Evolutionary conservation across 2,797 vertebrate genomes (phyloP).

Genomic region (Falco cherrug): DNA sequence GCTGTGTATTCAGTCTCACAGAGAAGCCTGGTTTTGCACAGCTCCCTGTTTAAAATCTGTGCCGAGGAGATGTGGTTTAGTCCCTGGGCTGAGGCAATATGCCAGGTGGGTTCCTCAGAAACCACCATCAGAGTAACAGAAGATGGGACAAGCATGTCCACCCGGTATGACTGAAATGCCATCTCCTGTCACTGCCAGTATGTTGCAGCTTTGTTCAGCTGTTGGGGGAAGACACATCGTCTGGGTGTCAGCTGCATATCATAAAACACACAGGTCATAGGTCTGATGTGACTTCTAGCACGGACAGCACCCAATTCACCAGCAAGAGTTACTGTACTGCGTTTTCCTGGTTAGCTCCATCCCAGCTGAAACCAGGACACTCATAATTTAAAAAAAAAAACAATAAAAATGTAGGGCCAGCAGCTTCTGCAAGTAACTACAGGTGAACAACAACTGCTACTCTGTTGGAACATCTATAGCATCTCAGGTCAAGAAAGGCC

Average conservation of each 20-base stretch:
- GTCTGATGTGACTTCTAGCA: neutral
- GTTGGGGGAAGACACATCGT: neutral
- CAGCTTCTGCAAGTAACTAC: neutral
- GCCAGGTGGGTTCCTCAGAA: neutral
- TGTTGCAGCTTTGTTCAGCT: neutral
- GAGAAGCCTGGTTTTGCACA: neutral
- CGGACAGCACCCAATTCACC: neutral
- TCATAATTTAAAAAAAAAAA: neutral
- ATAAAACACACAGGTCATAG: neutral
- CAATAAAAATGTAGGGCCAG: neutral
- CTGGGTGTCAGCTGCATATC: neutral
- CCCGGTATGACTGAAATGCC: conserved; percentile 24
- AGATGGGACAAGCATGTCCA: neutral
- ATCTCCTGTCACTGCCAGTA: conserved; percentile 7
- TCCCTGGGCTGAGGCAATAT: neutral
- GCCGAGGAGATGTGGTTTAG: neutral
- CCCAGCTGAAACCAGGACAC: no score
- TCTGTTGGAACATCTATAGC: neutral
- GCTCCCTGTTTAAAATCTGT: neutral
- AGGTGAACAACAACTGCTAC: neutral
- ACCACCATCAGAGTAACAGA: neutral
- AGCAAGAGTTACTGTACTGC: neutral
- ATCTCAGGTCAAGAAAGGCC: neutral
- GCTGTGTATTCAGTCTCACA: neutral
- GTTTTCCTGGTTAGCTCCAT: neutral